Evolutionary conservation across 2,888 invertebrate genomes (phyloP), one percentile per base, ranked within the genome.

Genomic region (Aporophyla nigra): DNA sequence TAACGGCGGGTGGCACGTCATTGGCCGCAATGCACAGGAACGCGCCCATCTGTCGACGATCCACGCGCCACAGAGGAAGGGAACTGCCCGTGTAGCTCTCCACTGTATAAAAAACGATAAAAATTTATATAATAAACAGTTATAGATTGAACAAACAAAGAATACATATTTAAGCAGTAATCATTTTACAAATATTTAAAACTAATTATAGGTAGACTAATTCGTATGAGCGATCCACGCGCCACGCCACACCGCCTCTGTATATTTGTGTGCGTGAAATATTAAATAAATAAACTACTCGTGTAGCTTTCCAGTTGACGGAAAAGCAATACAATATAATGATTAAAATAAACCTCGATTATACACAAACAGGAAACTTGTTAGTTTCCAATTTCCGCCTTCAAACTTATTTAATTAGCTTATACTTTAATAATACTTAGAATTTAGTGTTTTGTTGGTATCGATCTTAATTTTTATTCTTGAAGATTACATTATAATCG

Each of bases 1-100:
- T 98, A 91, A 98, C 99, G 14, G 99, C 98, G 9, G 99, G 99
- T 49, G 99, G 99, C 62, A 99, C 99, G 93, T 99, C 98, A 93
- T 99, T 99, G 91, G 98, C 98, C 21, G 99, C 99, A 90, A 99
- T 99, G 96, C 99, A 99, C 89, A 99, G 97, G 94, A 99, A 99
- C 51, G 98, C 98, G 56, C 99, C 99, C 98, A 99, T 99, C 97
- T 99, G 99, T 89, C 98, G 97, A 71, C 99, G 97, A 91, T 99
- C 98, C 89, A 99, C 97, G 82, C 98, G 98, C 96, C 98, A 97
- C 90, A 99, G 84, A 1, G 95, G 94, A 62, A 96, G 89, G 0
- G 95, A 93, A 71, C 94, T 95, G 82, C 99, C 99, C 88, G 98
- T 98, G 95, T 97, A 98, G 77, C 98, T 98, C 90, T 98, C 98